Conservation (phyloP, 2,888 invertebrate species). For the Drosophila prostipennis region DNA sequence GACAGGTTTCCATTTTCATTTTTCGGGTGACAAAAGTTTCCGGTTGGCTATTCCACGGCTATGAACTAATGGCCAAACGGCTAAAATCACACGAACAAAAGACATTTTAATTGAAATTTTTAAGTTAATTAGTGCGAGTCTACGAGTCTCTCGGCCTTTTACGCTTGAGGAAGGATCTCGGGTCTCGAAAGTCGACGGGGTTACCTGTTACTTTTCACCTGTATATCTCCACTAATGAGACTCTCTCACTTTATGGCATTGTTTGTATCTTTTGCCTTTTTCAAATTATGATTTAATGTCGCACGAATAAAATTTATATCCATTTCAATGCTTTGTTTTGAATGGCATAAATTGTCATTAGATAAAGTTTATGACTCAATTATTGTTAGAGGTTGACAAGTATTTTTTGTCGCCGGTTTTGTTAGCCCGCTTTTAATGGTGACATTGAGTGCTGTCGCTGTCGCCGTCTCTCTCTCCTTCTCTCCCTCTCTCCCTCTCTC, state of each 20-base stretch:
- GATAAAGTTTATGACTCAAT: constrained; percentile 78
- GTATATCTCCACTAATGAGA: constrained; percentile 59
- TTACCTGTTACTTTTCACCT: neutral
- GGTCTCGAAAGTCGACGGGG: constrained; percentile 2
- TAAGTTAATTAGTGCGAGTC: constrained; percentile 77
- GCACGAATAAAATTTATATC: constrained; percentile 61
- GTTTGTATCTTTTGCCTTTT: constrained; percentile 13
- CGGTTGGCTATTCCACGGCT: constrained; percentile 72
- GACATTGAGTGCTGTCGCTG: constrained; percentile 60
- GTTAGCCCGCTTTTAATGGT: constrained; percentile 61
- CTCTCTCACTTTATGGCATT: constrained; percentile 50
- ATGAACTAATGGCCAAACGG: constrained; percentile 68
- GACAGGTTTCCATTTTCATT: constrained; percentile 23
- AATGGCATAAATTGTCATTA: constrained; percentile 78
- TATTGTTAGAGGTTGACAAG: constrained; percentile 73
- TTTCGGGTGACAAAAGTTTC: constrained; percentile 81
- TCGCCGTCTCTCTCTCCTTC: constrained; percentile 1
- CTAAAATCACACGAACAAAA: constrained; percentile 77
- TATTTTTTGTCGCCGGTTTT: constrained; percentile 53
- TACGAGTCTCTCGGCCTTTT: constrained; percentile 39
- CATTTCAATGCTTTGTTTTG: constrained; percentile 50
- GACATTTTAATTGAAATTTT: constrained; percentile 81
- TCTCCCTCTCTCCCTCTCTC: neutral
- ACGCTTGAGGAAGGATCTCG: constrained; percentile 29
- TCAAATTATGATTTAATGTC: constrained; percentile 69